Percentiles rank a stretch among this genome's conserved stretches.
Evolutionary conservation across 2,888 invertebrate species (phyloP).

Genomic region (Chrysopilus asiliformis): DNA sequence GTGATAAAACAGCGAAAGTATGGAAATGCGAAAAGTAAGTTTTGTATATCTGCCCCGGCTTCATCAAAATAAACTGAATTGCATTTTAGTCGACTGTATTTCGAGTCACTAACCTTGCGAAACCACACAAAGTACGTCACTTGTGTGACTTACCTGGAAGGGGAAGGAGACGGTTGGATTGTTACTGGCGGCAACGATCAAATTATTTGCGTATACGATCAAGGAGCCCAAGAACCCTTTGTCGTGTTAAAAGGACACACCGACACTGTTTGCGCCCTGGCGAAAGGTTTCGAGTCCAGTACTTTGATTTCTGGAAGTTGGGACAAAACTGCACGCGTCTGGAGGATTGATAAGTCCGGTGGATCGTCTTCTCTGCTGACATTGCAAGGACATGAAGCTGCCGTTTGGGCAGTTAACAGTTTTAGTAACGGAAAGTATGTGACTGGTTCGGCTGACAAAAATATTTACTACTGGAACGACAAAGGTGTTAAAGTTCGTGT

Average conservation of each 20-base stretch:
- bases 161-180: slow-evolving; percentile 61
- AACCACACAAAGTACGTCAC: slow-evolving; percentile 82
- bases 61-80: not conserved
- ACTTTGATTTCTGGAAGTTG: slow-evolving; percentile 77
- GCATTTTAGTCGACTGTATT: slow-evolving; percentile 47
- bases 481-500: slow-evolving; percentile 52
- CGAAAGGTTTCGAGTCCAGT: slow-evolving; percentile 37
- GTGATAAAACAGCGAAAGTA: slow-evolving; percentile 75
- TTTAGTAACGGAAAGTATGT: slow-evolving; percentile 40
- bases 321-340: slow-evolving; percentile 80
- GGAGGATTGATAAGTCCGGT: slow-evolving; percentile 48
- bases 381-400: slow-evolving; percentile 59
- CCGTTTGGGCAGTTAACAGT: slow-evolving; percentile 71
- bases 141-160: slow-evolving; percentile 60
- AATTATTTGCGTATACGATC: slow-evolving; percentile 63
- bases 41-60: not conserved
- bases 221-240: slow-evolving; percentile 53
- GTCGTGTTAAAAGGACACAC: slow-evolving; percentile 60
- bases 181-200: slow-evolving; percentile 84
- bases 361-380: slow-evolving; percentile 42
- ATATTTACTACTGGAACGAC: slow-evolving; percentile 68
- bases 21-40: slow-evolving; percentile 63
- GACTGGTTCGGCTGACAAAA: slow-evolving; percentile 89
- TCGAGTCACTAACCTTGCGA: slow-evolving; percentile 51
- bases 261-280: slow-evolving; percentile 39